phyloP scores from a whole-genome alignment of 2,113 vertebrate genomes.

The Picathartes gymnocephalus region DNA sequence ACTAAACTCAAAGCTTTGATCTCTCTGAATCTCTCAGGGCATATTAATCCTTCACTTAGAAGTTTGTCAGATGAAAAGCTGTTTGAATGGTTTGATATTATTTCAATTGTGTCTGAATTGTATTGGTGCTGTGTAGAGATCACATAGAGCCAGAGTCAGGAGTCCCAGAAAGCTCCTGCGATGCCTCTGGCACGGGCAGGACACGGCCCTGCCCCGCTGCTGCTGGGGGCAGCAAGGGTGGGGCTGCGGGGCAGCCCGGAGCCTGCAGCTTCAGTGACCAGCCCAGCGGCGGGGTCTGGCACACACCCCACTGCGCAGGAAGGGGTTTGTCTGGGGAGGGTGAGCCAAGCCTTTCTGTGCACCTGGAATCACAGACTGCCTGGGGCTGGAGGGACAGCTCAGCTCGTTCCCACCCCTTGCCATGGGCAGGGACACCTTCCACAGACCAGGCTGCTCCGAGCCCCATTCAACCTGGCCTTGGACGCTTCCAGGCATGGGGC shows the following conservation, averaged over 20 bases:
- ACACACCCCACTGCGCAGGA: neutral
- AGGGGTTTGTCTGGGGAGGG: neutral
- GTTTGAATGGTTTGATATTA: neutral
- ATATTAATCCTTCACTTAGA: neutral
- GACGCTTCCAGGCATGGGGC: neutral
- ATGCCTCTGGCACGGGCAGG: neutral
- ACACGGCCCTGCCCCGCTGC: neutral
- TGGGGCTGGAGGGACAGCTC: neutral
- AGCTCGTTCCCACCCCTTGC: neutral
- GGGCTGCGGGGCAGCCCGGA: neutral
- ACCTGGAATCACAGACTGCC: neutral
- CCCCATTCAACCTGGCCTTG: accelerated
- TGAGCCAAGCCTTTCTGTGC: neutral
- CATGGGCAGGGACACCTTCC: neutral
- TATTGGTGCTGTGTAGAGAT: neutral
- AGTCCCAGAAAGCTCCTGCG: neutral
- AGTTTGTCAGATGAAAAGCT: neutral
- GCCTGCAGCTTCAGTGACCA: neutral
- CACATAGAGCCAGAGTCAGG: neutral
- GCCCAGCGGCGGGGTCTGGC: neutral
- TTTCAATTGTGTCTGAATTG: neutral
- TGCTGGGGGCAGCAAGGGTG: neutral
- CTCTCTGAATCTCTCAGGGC: neutral
- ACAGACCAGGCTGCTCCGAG: neutral
- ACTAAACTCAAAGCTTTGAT: neutral